Conservation (phyloP, 2,888 invertebrate species). For the Megastigmus dorsalis region DNA sequence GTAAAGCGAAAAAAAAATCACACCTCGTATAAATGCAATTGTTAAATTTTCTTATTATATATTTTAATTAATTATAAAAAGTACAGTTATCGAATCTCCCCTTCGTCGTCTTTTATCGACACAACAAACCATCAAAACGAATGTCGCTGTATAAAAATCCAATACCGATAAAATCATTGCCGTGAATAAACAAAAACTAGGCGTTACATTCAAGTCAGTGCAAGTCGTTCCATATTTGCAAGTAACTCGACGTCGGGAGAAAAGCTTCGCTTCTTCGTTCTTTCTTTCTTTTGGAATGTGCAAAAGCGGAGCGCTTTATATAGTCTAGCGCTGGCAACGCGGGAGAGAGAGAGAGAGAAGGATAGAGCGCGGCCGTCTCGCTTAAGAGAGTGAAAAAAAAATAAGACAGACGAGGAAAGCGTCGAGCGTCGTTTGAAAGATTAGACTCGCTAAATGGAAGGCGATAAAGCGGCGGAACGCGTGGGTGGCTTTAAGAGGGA, state of each 20-base stretch:
- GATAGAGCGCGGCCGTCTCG: too few species aligned
- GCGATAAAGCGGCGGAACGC: slow-evolving; percentile 22
- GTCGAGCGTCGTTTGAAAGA: slow-evolving; percentile 41
- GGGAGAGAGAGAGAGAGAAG: neutral
- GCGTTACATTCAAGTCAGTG: too few species aligned
- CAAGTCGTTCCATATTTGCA: neutral
- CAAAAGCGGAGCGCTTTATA: slow-evolving; percentile 20
- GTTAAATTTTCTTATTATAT: too few species aligned
- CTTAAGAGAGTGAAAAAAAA: slow-evolving; percentile 10
- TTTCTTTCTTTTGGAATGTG: neutral
- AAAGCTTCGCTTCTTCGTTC: neutral
- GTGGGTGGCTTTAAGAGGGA: neutral
- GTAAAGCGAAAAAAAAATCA: too few species aligned
- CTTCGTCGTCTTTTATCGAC: too few species aligned
- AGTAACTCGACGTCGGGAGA: neutral
- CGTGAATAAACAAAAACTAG: neutral
- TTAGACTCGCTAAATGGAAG: slow-evolving; percentile 38
- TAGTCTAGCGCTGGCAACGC: neutral
- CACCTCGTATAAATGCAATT: too few species aligned
- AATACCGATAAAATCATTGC: too few species aligned
- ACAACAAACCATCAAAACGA: too few species aligned
- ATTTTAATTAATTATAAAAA: too few species aligned
- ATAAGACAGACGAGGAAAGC: slow-evolving; percentile 13
- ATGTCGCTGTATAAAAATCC: too few species aligned
- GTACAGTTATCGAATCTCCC: too few species aligned